These are phyloP conservation scores for Carterocephalus palaemon DNA, from an alignment of 2,888 invertebrate species.

Conservation along the genomic window DNA sequence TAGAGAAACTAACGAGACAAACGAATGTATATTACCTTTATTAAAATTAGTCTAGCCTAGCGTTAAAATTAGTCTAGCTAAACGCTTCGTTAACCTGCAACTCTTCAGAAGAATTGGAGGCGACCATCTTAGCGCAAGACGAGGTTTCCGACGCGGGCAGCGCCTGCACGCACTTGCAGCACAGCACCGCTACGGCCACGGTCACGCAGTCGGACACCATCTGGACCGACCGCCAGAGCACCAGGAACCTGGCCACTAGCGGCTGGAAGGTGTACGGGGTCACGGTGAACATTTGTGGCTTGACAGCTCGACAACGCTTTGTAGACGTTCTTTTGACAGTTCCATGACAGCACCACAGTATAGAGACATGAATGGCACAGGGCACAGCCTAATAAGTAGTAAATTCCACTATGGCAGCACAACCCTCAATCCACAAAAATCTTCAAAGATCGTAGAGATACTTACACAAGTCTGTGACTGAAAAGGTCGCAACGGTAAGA, in stretches of 20 bases:
- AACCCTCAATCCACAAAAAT: too few relatives aligned
- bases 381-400: too few relatives aligned
- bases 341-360: too few relatives aligned
- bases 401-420: too few relatives aligned
- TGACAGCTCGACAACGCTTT: not conserved
- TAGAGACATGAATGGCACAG: too few relatives aligned
- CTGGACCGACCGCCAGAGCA: constrained; percentile 40
- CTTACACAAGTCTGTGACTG: too few relatives aligned
- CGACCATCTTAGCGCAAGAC: constrained; percentile 6
- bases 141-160: constrained; percentile 25
- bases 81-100: constrained; percentile 1
- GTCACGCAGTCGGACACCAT: constrained; percentile 38
- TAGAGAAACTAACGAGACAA: too few relatives aligned
- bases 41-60: too few relatives aligned
- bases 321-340: not conserved
- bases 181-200: constrained; percentile 35
- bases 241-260: constrained; percentile 37
- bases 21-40: too few relatives aligned
- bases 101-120: not conserved
- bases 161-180: constrained; percentile 40
- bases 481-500: too few relatives aligned
- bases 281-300: constrained; percentile 39
- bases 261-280: constrained; percentile 38
- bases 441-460: too few relatives aligned
- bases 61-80: too few relatives aligned